A percentile compares a stretch with the other conserved stretches of the same genome.
phyloP scores from a whole-genome alignment of 2,113 vertebrate species.

The Hypocryptadius cinnamomeus region DNA sequence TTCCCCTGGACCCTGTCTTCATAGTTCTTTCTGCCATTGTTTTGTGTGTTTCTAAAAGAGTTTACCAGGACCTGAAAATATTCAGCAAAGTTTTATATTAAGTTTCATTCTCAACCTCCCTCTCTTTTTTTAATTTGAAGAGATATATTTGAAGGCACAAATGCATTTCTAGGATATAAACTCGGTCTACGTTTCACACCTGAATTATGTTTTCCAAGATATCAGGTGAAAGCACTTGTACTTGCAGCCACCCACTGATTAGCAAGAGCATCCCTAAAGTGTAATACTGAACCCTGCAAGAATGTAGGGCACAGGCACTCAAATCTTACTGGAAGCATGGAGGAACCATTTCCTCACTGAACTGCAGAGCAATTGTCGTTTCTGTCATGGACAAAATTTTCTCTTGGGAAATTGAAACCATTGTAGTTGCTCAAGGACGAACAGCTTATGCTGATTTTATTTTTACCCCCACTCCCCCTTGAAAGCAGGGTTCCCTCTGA shows the following conservation, averaged over 20 bases:
- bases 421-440: conserved; percentile 8
- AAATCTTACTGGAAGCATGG: background rate
- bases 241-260: background rate
- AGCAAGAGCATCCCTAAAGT: background rate
- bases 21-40: background rate
- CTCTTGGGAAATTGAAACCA: background rate
- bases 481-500: background rate
- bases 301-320: background rate
- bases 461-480: background rate
- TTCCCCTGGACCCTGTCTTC: background rate
- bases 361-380: background rate
- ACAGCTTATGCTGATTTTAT: background rate
- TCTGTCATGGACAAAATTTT: background rate
- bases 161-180: background rate
- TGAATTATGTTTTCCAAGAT: background rate
- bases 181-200: accelerated
- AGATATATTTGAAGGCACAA: background rate
- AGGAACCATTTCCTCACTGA: background rate
- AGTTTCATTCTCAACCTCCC: background rate
- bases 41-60: background rate
- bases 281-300: background rate
- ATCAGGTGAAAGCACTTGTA: background rate
- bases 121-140: background rate
- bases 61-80: background rate
- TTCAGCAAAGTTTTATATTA: background rate